phyloP scores from a whole-genome alignment of 1,140 invertebrate genomes.

The Hyles vespertilio region DNA sequence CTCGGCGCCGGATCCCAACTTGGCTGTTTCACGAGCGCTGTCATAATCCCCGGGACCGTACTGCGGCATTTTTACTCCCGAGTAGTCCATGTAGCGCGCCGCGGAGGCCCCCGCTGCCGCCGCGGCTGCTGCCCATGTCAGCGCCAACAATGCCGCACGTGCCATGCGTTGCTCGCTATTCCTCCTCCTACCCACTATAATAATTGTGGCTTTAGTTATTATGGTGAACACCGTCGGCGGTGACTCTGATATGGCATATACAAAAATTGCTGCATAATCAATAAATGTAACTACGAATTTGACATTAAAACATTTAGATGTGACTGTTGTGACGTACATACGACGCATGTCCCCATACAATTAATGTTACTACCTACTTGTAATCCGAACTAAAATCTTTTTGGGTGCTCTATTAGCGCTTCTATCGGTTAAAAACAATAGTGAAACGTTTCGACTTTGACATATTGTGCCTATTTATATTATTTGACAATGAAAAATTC shows the following conservation, averaged over 20 bases:
- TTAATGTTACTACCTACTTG: too few relatives aligned
- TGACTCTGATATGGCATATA: constrained; percentile 9
- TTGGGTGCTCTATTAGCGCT: too few relatives aligned
- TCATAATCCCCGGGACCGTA: constrained; percentile 38
- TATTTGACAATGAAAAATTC: constrained; percentile 11
- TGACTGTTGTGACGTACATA: not conserved
- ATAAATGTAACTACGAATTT: constrained; percentile 57
- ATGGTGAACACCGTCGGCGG: too few relatives aligned
- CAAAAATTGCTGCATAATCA: constrained; percentile 44
- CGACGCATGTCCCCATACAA: too few relatives aligned
- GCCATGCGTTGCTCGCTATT: constrained; percentile 23
- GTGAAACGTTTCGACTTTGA: too few relatives aligned
- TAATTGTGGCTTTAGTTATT: too few relatives aligned
- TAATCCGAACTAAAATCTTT: too few relatives aligned
- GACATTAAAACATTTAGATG: constrained; percentile 36
- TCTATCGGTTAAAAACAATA: too few relatives aligned
- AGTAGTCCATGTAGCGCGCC: constrained; percentile 43
- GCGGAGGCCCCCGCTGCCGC: constrained; percentile 23
- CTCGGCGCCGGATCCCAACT: constrained; percentile 15
- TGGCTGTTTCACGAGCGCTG: constrained; percentile 12
- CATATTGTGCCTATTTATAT: too few relatives aligned
- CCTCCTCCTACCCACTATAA: too few relatives aligned
- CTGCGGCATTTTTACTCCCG: constrained; percentile 47
- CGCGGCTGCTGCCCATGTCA: constrained; percentile 28
- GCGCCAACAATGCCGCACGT: constrained; percentile 23